Conservation (phyloP, 1,140 invertebrate genomes). For the Globodera ellingtonae region DNA sequence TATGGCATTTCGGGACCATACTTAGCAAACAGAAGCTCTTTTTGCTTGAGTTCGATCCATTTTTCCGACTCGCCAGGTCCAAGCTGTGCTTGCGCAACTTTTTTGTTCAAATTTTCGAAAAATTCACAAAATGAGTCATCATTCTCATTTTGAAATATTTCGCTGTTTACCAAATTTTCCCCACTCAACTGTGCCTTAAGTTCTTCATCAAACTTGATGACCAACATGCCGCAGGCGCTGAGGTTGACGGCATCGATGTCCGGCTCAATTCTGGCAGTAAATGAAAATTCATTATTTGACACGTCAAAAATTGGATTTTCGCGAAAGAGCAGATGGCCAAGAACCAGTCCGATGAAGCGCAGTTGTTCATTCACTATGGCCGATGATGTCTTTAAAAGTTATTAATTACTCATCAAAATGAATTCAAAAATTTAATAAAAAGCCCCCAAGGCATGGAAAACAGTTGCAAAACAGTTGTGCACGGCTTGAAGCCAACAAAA, state of each 20-base stretch:
- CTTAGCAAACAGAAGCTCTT: not conserved
- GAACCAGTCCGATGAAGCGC: not conserved
- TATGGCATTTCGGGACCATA: not conserved
- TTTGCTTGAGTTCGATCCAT: not conserved
- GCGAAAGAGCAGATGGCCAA: not conserved
- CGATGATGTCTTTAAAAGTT: not conserved
- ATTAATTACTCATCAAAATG: no score
- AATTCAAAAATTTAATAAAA: no score
- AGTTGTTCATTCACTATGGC: not conserved
- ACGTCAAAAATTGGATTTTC: not conserved
- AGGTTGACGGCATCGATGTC: not conserved
- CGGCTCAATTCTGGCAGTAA: not conserved
- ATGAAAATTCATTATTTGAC: not conserved
- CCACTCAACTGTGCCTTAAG: not conserved
- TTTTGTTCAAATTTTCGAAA: not conserved
- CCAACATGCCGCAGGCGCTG: not conserved
- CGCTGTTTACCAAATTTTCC: not conserved
- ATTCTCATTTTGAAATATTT: not conserved
- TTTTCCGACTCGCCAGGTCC: not conserved
- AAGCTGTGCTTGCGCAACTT: not conserved
- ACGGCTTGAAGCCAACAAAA: no score
- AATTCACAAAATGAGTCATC: not conserved
- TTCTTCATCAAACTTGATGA: not conserved
- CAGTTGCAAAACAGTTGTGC: no score
- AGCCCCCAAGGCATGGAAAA: no score